Conservation (phyloP, 2,888 invertebrate genomes). For the Adela reaumurella region DNA sequence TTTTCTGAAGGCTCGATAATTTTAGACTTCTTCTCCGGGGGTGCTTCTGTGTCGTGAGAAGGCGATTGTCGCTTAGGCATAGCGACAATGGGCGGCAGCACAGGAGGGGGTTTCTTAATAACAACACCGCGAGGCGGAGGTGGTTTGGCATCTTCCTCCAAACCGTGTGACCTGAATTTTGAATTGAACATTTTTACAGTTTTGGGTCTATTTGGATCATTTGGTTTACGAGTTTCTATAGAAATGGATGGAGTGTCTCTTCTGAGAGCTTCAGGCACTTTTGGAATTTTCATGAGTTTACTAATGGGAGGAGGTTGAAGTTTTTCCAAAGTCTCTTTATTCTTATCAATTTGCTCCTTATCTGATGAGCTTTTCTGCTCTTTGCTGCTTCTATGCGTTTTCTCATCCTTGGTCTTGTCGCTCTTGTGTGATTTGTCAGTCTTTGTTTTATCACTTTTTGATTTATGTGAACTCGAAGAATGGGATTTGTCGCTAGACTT, state of each 20-base stretch:
- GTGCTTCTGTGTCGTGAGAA: conserved; percentile 39
- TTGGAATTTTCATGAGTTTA: conserved; percentile 77
- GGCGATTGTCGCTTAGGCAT: conserved; percentile 49
- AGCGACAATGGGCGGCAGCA: conserved; percentile 39
- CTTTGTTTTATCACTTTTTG: conserved; percentile 22
- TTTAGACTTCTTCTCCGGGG: conserved; percentile 77
- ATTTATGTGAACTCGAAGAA: conserved; percentile 27
- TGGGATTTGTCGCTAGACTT: conserved; percentile 30
- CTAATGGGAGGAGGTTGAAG: conserved; percentile 64
- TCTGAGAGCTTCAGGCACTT: conserved; percentile 53
- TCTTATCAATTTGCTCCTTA: conserved; percentile 28
- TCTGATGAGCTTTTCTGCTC: conserved; percentile 28
- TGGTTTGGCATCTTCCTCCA: conserved; percentile 85
- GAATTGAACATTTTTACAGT: conserved; percentile 91
- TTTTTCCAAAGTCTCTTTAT: conserved; percentile 66
- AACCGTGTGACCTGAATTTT: conserved; percentile 86
- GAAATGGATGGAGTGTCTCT: conserved; percentile 76
- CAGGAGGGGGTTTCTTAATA: conserved; percentile 56
- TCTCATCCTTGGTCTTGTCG: conserved; percentile 1
- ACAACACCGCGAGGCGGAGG: conserved; percentile 70
- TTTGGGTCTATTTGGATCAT: conserved; percentile 70
- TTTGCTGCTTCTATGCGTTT: conserved; percentile 15
- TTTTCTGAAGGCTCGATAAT: conserved; percentile 61
- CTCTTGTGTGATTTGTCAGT: conserved; percentile 21
- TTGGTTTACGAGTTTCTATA: conserved; percentile 73